Base-by-base conservation (phyloP, 53 echinoderm and acorn worm genomes). In the Temnopleurus reevesii region DNA sequence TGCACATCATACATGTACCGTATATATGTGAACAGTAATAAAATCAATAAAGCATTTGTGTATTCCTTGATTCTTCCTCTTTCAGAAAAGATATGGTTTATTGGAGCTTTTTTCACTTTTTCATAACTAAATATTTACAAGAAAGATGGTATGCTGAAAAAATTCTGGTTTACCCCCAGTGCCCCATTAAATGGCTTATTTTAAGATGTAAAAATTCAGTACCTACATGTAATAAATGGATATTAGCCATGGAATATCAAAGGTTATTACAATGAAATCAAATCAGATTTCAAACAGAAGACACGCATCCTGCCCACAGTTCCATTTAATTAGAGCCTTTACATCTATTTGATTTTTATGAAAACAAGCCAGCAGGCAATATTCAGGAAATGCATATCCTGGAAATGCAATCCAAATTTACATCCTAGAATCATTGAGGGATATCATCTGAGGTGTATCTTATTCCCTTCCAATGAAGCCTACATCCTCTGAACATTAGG, bases 301-400 rank as follows among this genome's bases (percentile, higher is more conserved):
- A 0, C 9, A 63, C 18, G 34, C 4, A 63, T 31, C 34, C 30
- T 13, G 15, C 34, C 34, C 63, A 18, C 18, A 18, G 43, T 41
- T 41, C 41, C 41, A 19, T 71, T n/a, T n/a, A 19, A 8, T 43
- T 41, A 27, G 71, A 31, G 38, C 10, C 2, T 41, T 8, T 38
- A 18, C 38, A 71, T 38, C 23, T 9, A 71, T 38, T 30, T 49
- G 12, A 2, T 5, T 56, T 23, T 41, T 8, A 71, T n/a, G n/a
- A n/a, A n/a, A n/a, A n/a, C n/a, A n/a, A n/a, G n/a, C n/a, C n/a
- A n/a, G n/a, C n/a, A 2, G 26, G 71, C 43, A 71, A 71, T 38
- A 36, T 71, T 21, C 19, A 71, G 71, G 23, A 63, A 41, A 71
- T 71, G 38, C 41, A 71, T 21, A 71, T 71, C 71, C 71, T n/a